Percentiles rank a stretch among this genome's conserved stretches.
These are phyloP conservation scores for Tympanoctomys barrerae DNA, from an alignment of 2,797 vertebrate species.

Conservation along the genomic window DNA sequence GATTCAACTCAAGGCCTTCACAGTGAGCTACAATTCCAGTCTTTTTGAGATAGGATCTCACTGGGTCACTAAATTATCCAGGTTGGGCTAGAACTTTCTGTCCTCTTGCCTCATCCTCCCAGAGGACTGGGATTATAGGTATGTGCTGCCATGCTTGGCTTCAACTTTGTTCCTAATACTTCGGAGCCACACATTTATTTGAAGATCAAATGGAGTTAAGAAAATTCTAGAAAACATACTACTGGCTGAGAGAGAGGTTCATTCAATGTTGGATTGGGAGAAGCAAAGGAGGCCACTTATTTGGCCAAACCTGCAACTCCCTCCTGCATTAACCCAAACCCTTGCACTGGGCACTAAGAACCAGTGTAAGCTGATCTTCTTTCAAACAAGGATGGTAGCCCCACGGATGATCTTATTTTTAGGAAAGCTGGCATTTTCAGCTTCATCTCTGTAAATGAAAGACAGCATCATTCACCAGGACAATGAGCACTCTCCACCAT, in stretches of 20 bases:
- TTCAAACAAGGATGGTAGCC: not conserved
- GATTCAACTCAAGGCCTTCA: not conserved
- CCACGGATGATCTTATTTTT: not conserved
- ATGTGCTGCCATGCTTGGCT: not conserved
- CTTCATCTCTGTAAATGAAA: conserved; percentile 34
- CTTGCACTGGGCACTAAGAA: not conserved
- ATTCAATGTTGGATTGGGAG: not conserved
- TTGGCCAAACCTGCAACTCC: not conserved
- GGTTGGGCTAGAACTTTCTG: not conserved
- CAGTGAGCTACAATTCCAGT: not conserved
- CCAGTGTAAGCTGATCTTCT: not conserved
- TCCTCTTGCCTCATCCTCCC: not conserved
- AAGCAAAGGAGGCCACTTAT: not conserved
- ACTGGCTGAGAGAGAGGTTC: not conserved
- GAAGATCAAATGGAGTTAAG: conserved; percentile 2
- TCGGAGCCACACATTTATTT: not conserved
- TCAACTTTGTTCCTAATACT: not conserved
- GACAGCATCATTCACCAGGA: not conserved
- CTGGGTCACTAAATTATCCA: not conserved
- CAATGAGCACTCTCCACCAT: not conserved
- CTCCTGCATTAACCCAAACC: not conserved
- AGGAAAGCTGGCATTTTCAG: not conserved
- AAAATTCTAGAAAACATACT: not conserved
- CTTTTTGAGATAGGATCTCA: not conserved
- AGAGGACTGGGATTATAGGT: not conserved